Evolutionary conservation across 2,113 vertebrate species (phyloP), one percentile per base, ranked within the genome.

Genomic region (Bambusicola thoracicus): DNA sequence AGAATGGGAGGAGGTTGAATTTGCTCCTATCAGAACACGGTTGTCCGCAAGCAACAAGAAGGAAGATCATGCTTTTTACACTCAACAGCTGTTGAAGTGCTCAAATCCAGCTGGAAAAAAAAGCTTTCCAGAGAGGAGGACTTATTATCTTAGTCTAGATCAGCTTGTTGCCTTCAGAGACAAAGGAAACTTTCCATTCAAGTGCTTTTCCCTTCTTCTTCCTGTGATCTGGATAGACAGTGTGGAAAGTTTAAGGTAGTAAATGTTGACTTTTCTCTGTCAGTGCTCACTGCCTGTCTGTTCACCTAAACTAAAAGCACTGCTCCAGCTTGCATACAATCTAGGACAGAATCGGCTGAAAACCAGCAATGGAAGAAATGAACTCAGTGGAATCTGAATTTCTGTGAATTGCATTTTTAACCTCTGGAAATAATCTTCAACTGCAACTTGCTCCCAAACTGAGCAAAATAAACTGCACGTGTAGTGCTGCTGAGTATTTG

Each of bases 11-110:
- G 93, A 96, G 88, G 81, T 55, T 92, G 73, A 95, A 83, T 41
- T 91, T 95, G 73, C 86, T 93, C 80, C 88, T 80, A 75, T 90
- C 82, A 86, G 76, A 92, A 88, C 83, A 61, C 65, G 81, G 67
- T 80, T 81, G 82, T 94, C 90, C 95, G 73, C 90, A 96, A 96
- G 92, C 80, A 88, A 78, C 72, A 86, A 90, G 72, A 87, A 92
- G 73, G 80, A 91, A 92, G 85, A 92, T 59, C n/a, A 70, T 92
- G 55, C 67, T 77, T 95, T 95, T 94, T 85, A 59, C 11, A 55
- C 17, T 6, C 29, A 75, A 68, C 74, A 90, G 55, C 92, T 93
- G 63, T 88, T 78, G 72, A 88, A 91, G 25, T 85, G 68, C 70
- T 95, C 58, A 87, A 83, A 85, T 78, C 51, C 76, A 85, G 61